Evolutionary conservation across 2,113 vertebrate genomes (phyloP), one percentile per base, ranked within the genome.

Genomic region (Rhodinocichla rosea): DNA sequence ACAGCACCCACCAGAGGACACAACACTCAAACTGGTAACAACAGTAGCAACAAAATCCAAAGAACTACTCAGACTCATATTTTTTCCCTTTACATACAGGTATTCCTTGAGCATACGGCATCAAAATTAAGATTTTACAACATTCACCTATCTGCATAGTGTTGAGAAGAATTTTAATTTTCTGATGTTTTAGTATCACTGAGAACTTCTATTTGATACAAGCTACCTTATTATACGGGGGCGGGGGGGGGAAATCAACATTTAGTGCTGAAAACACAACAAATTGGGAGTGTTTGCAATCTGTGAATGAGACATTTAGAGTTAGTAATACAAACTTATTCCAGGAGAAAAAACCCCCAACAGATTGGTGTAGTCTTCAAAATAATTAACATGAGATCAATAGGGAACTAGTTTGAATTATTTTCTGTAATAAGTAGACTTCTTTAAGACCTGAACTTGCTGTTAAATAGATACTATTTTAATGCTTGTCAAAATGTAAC

Each of bases 231-330:
- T 57, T 52, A 65, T 33, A 89, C 14, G 42, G 16, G 64, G 4
- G 4, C 14, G 42, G 16, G 64, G 4, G 4, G 59, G 6, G 12
- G 6, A 44, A 52, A 6, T 3, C 0, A 3, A 40, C 7, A 64
- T 56, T 89, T 64, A 75, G n/a, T 73, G 11, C 84, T 87, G 47
- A 87, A 53, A 94, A 78, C 28, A 87, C 64, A 87, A 42, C n/a
- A 81, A 81, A 78, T 30, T 32, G 10, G 11, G n/a, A 15, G 10
- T 28, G 39, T 42, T 74, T 57, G 64, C 69, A 50, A 45, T 74
- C 70, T 90, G 40, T 70, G 56, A 89, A 74, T 42, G 15, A 69
- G 45, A 91, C 55, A 77, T 50, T 49, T 33, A 53, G 22, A 57
- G 80, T 77, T 62, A 87, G 26, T 65, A 74, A 65, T 37, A 62